Evolutionary conservation across 2,797 vertebrate genomes (phyloP), one percentile per base, ranked within the genome.

Genomic region (Neoniphon sammara): DNA sequence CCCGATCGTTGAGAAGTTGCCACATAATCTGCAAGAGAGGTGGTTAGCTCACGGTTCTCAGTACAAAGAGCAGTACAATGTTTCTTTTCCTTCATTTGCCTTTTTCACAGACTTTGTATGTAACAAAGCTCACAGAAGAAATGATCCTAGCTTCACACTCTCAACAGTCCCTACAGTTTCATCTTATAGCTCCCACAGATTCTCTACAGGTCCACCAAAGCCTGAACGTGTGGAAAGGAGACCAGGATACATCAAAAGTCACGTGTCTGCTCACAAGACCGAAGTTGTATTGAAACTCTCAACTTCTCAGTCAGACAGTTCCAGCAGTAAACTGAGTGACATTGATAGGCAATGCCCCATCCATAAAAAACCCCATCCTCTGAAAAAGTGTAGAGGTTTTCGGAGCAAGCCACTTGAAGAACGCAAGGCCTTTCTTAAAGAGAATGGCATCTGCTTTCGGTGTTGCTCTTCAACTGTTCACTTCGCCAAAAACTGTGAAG

Each of bases 361-460:
- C 62, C 62, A 64, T 23, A 3, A 62, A 60, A 69, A 68, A 25
- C 44, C 58, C 20, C 73, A 75, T 31, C 64, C 58, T 21, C 36
- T 77, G 1, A 70, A 17, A 58, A 3, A 42, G 5, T 77, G 54
- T 57, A 65, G 75, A 34, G 58, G 66, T 62, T 1, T 64, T 73
- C 30, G 34, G 25, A n/a, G 18, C 39, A 77, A 66, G 12, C 21
- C 55, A 11, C 5, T 61, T 3, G 75, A 62, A 27, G 55, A 78
- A 18, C 34, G 68, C 15, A 78, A 67, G 18, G 15, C 12, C 0
- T 72, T 60, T 21, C 39, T 71, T 5, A 72, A 66, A 25, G 56
- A 55, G 12, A 27, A 20, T 23, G 47, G 47, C 7, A 55, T 72
- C 5, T 78, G 55, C 21, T 77, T 66, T n/a, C 44, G 27, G 6